Evolutionary conservation across 2,113 vertebrate genomes (phyloP), one percentile per base, ranked within the genome.

Genomic region (Trichomycterus rosablanca): DNA sequence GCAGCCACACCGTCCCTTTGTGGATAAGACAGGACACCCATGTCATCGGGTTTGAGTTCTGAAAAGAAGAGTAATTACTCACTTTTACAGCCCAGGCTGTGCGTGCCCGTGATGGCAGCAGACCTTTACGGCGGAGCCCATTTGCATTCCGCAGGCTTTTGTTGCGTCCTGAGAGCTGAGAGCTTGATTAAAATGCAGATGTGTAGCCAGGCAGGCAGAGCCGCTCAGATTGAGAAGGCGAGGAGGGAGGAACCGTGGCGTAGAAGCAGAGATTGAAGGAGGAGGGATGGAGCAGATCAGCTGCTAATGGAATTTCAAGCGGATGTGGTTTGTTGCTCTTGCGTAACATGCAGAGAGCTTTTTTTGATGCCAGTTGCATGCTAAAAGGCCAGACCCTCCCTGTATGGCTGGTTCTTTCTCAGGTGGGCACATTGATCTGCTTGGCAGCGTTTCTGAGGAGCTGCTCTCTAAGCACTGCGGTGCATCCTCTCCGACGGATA

Each of bases 241-340:
- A 44, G 19, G 20, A 26, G 37, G 30, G 26, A 43, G 7, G 20
- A 40, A 40, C 12, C 12, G n/a, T 40, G 39, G n/a, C 20, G 26
- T 10, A 10, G 32, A 11, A 32, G 28, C 34, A 35, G 23, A 12
- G 11, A 28, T 30, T 3, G 26, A 18, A 24, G 32, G 42, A 11
- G 32, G 32, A 39, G 5, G n/a, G 40, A 16, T 32, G 20, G 48
- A 55, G 54, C 24, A 50, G n/a, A 32, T 56, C 68, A 51, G 48
- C 51, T 45, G 61, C 67, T 77, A 75, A 77, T 77, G 70, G 71
- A 71, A 75, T 75, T 74, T 74, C 66, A 77, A 75, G 48, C 46
- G 57, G 75, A 69, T 65, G 72, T 68, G 75, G 56, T 75, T 74
- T 75, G 72, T 66, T 68, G 70, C 70, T 67, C 59, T 63, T 57